Evolutionary conservation across 2,888 invertebrate species (phyloP).

Genomic region (Desoria tigrina): DNA sequence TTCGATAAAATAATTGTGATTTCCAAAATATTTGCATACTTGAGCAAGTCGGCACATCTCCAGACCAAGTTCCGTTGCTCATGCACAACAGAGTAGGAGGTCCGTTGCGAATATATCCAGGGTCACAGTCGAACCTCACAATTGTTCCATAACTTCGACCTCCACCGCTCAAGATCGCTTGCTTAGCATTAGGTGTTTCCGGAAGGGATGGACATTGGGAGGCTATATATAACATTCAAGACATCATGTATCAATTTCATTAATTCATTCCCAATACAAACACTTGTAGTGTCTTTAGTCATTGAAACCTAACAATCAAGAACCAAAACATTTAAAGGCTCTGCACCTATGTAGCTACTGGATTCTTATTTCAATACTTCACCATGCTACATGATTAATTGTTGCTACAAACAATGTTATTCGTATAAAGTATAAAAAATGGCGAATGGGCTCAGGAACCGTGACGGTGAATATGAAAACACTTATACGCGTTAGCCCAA

Average conservation of each 20-base stretch:
- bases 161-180: constrained; percentile 82
- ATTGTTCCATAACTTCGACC: constrained; percentile 92
- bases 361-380: too few relatives aligned
- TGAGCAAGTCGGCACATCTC: constrained; percentile 82
- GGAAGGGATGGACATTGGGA: constrained; percentile 86
- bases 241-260: too few relatives aligned
- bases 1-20: background rate
- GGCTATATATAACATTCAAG: constrained; percentile 62
- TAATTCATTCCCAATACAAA: background rate
- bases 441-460: too few relatives aligned
- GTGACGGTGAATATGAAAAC: too few relatives aligned
- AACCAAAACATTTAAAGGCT: too few relatives aligned
- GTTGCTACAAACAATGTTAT: too few relatives aligned
- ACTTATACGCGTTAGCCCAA: too few relatives aligned
- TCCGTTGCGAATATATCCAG: constrained; percentile 83
- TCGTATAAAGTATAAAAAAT: too few relatives aligned
- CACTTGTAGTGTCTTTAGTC: too few relatives aligned
- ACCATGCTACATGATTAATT: too few relatives aligned
- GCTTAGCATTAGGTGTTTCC: constrained; percentile 83
- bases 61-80: constrained; percentile 95
- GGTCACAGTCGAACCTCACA: constrained; percentile 86
- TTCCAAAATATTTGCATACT: constrained; percentile 58
- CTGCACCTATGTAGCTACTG: too few relatives aligned
- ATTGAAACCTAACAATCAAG: too few relatives aligned
- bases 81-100: constrained; percentile 88